Conservation (phyloP, 37 sponge, comb jelly and placozoan genomes). For the Lycopodina hypogea region DNA sequence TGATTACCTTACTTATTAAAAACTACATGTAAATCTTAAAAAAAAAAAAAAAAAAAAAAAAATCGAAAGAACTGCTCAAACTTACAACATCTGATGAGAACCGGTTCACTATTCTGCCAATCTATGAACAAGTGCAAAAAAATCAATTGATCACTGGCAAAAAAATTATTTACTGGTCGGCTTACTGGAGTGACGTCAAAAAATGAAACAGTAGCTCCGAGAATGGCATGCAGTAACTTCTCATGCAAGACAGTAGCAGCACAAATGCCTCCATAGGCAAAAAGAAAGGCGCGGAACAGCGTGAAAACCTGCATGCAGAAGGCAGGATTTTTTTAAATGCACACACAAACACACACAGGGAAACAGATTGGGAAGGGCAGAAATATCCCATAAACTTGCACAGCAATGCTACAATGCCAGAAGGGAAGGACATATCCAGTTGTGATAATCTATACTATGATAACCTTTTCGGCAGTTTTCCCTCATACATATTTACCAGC, state of each 20-base stretch:
- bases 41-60: too few species aligned
- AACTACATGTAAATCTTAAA: too few species aligned
- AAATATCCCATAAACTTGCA: not conserved
- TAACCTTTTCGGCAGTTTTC: too few species aligned
- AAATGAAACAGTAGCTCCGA: conserved; percentile 80
- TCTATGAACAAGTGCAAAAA: conserved; percentile 29
- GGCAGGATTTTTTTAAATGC: too few species aligned
- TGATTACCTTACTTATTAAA: too few species aligned
- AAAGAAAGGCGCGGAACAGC: conserved; percentile 88
- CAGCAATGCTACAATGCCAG: too few species aligned
- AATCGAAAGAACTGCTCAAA: not conserved
- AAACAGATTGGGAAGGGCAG: not conserved
- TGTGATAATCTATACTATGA: too few species aligned
- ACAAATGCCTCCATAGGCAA: conserved; percentile 92
- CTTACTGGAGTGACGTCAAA: conserved; percentile 95
- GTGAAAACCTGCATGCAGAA: conserved; percentile 82
- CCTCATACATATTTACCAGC: too few species aligned
- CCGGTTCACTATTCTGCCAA: conserved; percentile 83
- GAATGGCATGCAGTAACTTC: conserved; percentile 61
- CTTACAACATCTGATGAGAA: conserved; percentile 93
- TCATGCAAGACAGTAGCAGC: conserved; percentile 83
- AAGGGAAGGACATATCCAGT: too few species aligned
- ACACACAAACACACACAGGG: not conserved
- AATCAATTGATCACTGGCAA: not conserved
- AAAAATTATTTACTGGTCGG: not conserved